A percentile compares a stretch with the other conserved stretches of the same genome.
phyloP scores from a whole-genome alignment of 2,888 invertebrate genomes.

The Suillia variegata region DNA sequence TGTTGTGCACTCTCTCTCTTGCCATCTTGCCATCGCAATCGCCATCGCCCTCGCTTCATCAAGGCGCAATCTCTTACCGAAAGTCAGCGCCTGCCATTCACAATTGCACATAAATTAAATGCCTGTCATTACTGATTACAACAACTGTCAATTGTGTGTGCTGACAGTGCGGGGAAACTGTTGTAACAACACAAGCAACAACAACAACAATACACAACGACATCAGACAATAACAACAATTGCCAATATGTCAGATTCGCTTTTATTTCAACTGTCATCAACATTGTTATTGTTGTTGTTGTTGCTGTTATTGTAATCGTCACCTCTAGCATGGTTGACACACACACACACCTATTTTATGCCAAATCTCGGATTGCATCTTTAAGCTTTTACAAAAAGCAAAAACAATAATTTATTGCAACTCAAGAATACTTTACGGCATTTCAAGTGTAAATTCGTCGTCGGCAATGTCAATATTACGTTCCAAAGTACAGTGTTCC shows the following conservation, averaged over 20 bases:
- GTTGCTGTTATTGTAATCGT: slow-evolving; percentile 22
- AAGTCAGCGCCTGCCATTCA: neutral
- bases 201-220: slow-evolving; percentile 9
- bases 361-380: no score
- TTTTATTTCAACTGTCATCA: slow-evolving; percentile 31
- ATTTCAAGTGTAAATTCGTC: slow-evolving; percentile 29
- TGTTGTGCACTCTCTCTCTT: no score
- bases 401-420: slow-evolving; percentile 27
- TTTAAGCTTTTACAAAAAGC: no score
- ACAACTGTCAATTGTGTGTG: slow-evolving; percentile 37
- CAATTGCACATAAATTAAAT: slow-evolving; percentile 39
- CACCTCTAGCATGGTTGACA: neutral
- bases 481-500: neutral
- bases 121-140: slow-evolving; percentile 44
- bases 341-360: no score
- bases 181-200: neutral
- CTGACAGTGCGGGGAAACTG: slow-evolving; percentile 23
- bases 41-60: no score
- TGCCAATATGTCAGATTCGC: slow-evolving; percentile 26
- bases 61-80: no score
- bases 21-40: no score
- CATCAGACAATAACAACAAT: slow-evolving; percentile 8
- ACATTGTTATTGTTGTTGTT: neutral
- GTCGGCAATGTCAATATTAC: slow-evolving; percentile 33
- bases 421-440: slow-evolving; percentile 16